These are phyloP conservation scores for Sinohyriopsis cumingii DNA, from an alignment of 2,888 invertebrate species.

Conservation along the genomic window DNA sequence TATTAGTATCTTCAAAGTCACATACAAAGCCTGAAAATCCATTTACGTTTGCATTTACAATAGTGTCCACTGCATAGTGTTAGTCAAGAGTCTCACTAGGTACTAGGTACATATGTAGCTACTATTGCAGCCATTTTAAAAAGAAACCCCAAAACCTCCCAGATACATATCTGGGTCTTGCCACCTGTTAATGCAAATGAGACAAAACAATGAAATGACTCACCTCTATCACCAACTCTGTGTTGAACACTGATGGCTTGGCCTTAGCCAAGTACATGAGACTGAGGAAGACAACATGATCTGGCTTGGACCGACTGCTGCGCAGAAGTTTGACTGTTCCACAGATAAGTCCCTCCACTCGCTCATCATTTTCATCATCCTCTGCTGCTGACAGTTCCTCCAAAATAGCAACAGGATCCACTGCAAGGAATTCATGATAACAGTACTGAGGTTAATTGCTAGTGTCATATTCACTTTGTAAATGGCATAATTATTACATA, in stretches of 20 bases:
- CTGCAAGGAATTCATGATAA: constrained; percentile 60
- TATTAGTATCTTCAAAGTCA: too few species aligned
- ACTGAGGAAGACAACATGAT: constrained; percentile 83
- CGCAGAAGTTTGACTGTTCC: constrained; percentile 88
- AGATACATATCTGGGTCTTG: too few species aligned
- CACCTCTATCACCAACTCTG: constrained; percentile 73
- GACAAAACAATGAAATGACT: background rate
- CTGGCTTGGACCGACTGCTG: constrained; percentile 86
- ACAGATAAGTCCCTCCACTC: constrained; percentile 85
- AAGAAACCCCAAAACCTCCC: too few species aligned
- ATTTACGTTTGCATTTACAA: too few species aligned
- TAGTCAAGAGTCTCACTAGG: too few species aligned
- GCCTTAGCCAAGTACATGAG: constrained; percentile 87
- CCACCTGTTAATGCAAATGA: too few species aligned
- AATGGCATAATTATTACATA: background rate
- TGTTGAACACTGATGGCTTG: constrained; percentile 78
- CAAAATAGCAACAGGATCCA: constrained; percentile 85
- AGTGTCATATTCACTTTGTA: background rate
- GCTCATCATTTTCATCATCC: constrained; percentile 83
- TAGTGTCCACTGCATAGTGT: too few species aligned
- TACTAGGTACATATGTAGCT: too few species aligned
- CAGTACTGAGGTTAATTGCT: background rate
- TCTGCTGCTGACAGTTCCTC: constrained; percentile 83
- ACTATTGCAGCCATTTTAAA: too few species aligned
- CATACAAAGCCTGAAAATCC: too few species aligned